phyloP scores from a whole-genome alignment of 1,140 invertebrate genomes.

The Zaprionus lachaisei region DNA sequence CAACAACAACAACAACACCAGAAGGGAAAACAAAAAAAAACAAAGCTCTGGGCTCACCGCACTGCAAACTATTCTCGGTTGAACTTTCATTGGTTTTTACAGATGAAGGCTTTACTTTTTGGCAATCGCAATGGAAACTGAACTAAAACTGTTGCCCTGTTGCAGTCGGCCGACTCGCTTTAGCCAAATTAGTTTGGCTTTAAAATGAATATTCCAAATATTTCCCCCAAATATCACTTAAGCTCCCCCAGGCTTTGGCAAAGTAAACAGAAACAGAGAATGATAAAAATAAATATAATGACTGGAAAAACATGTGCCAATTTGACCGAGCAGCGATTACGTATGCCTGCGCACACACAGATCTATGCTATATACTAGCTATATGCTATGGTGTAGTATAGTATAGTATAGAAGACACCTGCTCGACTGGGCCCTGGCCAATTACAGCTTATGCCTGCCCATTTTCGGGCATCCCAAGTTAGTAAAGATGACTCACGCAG shows the following conservation, averaged over 20 bases:
- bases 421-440: background rate
- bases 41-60: conserved; percentile 42
- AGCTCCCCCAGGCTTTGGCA: conserved; percentile 16
- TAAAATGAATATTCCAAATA: conserved; percentile 4
- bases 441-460: conserved; percentile 8
- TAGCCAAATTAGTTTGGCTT: conserved; percentile 40
- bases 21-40: conserved; percentile 32
- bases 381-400: background rate
- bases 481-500: conserved; percentile 31
- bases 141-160: conserved; percentile 31
- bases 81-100: conserved; percentile 59
- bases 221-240: conserved; percentile 25
- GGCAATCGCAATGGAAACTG: conserved; percentile 10
- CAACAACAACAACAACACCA: conserved; percentile 33
- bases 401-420: background rate
- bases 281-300: conserved; percentile 56
- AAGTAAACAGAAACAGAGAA: conserved; percentile 60
- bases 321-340: background rate
- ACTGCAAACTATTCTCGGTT: conserved; percentile 23
- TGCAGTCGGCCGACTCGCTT: conserved; percentile 24
- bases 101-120: conserved; percentile 30
- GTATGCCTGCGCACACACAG: conserved; percentile 1
- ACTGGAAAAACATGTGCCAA: conserved; percentile 20
- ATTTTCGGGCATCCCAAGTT: conserved; percentile 5
- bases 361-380: background rate